Conservation (phyloP, 2,797 vertebrate species). For the Pangasius krempfi region DNA sequence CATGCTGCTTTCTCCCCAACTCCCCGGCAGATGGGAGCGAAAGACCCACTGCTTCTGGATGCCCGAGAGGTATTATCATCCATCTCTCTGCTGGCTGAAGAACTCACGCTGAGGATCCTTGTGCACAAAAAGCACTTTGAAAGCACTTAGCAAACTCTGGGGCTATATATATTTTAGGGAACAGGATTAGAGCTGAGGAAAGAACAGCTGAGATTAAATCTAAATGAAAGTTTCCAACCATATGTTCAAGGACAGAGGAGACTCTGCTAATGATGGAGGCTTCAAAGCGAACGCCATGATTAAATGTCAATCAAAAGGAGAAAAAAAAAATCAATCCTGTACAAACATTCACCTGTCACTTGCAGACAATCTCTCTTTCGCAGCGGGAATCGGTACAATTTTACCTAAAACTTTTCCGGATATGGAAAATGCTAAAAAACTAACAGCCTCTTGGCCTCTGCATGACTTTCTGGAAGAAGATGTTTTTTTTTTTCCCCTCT, state of each 20-base stretch:
- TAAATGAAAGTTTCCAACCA: constrained; percentile 17
- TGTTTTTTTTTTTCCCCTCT: not conserved
- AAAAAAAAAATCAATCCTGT: not conserved
- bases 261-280: not conserved
- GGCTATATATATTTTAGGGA: not conserved
- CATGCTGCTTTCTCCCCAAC: constrained; percentile 4
- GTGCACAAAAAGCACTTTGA: constrained; percentile 60
- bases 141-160: constrained; percentile 46
- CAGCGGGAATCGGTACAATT: not conserved
- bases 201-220: constrained; percentile 21
- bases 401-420: not conserved
- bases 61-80: constrained; percentile 51
- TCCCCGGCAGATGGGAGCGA: constrained; percentile 16
- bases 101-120: constrained; percentile 32
- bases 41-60: not conserved
- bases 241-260: constrained; percentile 7
- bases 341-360: not conserved
- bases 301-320: not conserved
- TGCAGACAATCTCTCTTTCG: not conserved
- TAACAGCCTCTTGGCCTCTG: constrained; percentile 1
- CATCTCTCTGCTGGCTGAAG: constrained; percentile 37
- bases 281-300: not conserved
- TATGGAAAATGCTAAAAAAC: not conserved
- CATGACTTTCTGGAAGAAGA: constrained; percentile 3
- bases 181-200: constrained; percentile 1